A percentile compares a stretch with the other conserved stretches of the same genome.
Conservation (phyloP, 2,888 invertebrate genomes). For the Drosophila formosana region DNA sequence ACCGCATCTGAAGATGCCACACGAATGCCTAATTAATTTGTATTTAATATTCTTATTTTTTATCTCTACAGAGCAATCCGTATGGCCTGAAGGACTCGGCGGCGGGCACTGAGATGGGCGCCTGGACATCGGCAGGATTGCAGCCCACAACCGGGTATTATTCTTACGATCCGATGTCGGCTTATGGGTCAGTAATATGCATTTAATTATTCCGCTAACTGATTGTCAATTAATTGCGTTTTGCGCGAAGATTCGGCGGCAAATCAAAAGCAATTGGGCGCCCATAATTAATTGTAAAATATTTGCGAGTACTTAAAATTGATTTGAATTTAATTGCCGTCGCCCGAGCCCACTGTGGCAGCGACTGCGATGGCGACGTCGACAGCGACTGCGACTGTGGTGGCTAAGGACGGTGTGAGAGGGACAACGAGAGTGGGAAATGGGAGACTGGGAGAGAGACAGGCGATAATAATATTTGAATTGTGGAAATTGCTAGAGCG, state of each 20-base stretch:
- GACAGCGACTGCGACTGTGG: not conserved
- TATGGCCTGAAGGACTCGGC: conserved; percentile 94
- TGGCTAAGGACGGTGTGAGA: not conserved
- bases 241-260: not conserved
- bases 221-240: conserved; percentile 23
- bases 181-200: conserved; percentile 90
- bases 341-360: conserved; percentile 10
- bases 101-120: conserved; percentile 94
- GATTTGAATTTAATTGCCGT: conserved; percentile 82
- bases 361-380: conserved; percentile 11
- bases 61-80: conserved; percentile 92
- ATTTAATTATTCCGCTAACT: conserved; percentile 13
- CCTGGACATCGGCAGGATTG: conserved; percentile 95
- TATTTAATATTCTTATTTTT: conserved; percentile 14
- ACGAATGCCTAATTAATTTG: not conserved
- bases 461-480: conserved; percentile 77
- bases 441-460: conserved; percentile 8
- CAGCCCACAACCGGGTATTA: conserved; percentile 97
- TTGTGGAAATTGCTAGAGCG: conserved; percentile 78
- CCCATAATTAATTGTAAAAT: conserved; percentile 81
- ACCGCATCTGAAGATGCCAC: not conserved
- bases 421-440: not conserved
- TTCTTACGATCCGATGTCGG: conserved; percentile 96
- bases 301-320: conserved; percentile 82
- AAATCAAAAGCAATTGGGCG: conserved; percentile 63